A percentile compares a stretch with the other conserved stretches of the same genome.
phyloP scores from a whole-genome alignment of 64 coral and sea anemone genomes.

The Catalaphyllia jardinei region DNA sequence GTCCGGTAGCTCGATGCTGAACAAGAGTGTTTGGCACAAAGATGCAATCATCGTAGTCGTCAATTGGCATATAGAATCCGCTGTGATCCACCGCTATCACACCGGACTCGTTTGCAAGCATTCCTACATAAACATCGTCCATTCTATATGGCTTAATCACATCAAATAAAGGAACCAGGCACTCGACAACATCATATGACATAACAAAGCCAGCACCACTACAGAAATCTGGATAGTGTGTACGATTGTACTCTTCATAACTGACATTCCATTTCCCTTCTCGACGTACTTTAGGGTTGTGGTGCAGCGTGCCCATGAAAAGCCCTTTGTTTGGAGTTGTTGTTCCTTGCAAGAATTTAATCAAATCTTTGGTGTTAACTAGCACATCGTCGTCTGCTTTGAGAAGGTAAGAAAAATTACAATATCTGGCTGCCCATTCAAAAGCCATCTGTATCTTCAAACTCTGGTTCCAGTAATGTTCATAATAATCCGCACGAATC shows the following conservation, averaged over 20 bases:
- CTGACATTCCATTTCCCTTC: neutral
- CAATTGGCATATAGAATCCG: slow-evolving; percentile 8
- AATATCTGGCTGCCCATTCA: too few species aligned
- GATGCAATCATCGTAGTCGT: neutral
- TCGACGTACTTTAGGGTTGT: neutral
- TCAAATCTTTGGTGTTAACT: too few species aligned
- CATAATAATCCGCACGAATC: too few species aligned
- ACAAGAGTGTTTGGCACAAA: neutral
- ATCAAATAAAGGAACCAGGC: too few species aligned
- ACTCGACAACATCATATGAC: too few species aligned
- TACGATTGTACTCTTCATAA: neutral
- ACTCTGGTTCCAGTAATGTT: too few species aligned
- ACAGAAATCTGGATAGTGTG: slow-evolving; percentile 17
- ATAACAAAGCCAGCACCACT: neutral
- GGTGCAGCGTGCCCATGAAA: neutral
- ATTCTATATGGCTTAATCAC: too few species aligned
- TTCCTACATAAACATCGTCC: slow-evolving; percentile 6
- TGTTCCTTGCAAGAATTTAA: too few species aligned
- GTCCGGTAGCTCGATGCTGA: neutral
- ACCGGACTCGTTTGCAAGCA: neutral
- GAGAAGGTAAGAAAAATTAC: too few species aligned
- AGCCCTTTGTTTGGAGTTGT: neutral
- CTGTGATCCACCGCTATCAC: neutral
- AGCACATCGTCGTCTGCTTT: too few species aligned
- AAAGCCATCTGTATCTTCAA: too few species aligned